Percentiles rank a stretch among this genome's conserved stretches.
These are phyloP conservation scores for Lysandra coridon DNA, from an alignment of 2,888 invertebrate genomes.

Conservation along the genomic window DNA sequence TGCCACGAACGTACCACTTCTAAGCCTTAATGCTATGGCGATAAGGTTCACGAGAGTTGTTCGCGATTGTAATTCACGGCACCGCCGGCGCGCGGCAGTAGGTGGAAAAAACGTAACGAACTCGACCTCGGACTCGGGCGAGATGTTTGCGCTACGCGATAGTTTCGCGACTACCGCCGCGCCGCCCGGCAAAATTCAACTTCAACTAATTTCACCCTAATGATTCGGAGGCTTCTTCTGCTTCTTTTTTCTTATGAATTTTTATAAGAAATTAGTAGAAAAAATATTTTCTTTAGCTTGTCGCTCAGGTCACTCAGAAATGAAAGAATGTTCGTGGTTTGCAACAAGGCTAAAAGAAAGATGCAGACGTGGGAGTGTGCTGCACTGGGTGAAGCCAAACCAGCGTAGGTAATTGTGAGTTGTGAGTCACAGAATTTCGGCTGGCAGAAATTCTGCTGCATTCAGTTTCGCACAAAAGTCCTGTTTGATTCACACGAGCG, in stretches of 20 bases:
- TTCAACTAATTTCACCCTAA: neutral
- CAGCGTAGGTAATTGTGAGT: too few relatives aligned
- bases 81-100: constrained; percentile 45
- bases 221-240: neutral
- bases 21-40: neutral
- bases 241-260: neutral
- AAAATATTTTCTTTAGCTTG: too few relatives aligned
- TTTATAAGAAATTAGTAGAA: too few relatives aligned
- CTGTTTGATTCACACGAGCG: too few relatives aligned
- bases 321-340: too few relatives aligned
- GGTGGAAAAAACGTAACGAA: constrained; percentile 47
- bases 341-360: too few relatives aligned
- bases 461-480: too few relatives aligned
- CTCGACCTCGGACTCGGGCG: constrained; percentile 27
- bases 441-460: too few relatives aligned
- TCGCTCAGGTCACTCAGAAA: too few relatives aligned
- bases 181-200: constrained; percentile 29
- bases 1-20: neutral
- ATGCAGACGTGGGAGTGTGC: too few relatives aligned
- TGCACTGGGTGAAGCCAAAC: too few relatives aligned
- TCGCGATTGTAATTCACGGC: constrained; percentile 55
- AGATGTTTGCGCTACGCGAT: constrained; percentile 34
- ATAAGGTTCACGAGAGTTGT: constrained; percentile 38
- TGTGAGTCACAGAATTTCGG: too few relatives aligned
- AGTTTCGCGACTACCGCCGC: constrained; percentile 36